Percentiles rank a stretch among this genome's conserved stretches.
These are phyloP conservation scores for Actias luna DNA, from an alignment of 2,888 invertebrate species.

Conservation along the genomic window DNA sequence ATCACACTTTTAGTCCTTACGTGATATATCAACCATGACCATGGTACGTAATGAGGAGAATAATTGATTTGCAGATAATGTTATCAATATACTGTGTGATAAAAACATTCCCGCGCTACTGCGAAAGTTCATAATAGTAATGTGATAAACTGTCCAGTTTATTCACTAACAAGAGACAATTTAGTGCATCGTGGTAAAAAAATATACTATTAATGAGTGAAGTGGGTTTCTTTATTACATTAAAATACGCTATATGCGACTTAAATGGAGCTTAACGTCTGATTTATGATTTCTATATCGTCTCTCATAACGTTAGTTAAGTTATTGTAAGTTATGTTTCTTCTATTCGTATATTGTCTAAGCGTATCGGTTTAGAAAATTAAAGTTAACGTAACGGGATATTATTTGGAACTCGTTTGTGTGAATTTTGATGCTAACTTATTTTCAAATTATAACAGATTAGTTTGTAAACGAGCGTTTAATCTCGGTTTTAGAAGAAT, in stretches of 20 bases:
- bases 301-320: neutral
- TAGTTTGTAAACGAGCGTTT: too few species aligned
- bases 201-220: neutral
- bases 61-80: neutral
- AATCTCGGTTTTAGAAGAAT: too few species aligned
- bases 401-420: too few species aligned
- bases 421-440: too few species aligned
- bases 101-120: neutral
- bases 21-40: neutral
- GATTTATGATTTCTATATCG: neutral
- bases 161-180: neutral
- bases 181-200: neutral
- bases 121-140: neutral
- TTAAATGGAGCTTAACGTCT: neutral
- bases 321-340: neutral
- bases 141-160: neutral
- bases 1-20: neutral
- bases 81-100: neutral
- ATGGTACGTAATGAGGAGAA: neutral
- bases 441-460: too few species aligned
- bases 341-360: too few species aligned
- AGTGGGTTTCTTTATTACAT: constrained; percentile 3
- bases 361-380: too few species aligned
- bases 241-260: neutral
- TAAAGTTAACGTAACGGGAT: too few species aligned